phyloP scores from a whole-genome alignment of 2,888 invertebrate genomes.

The Alloscopus bannaensis region DNA sequence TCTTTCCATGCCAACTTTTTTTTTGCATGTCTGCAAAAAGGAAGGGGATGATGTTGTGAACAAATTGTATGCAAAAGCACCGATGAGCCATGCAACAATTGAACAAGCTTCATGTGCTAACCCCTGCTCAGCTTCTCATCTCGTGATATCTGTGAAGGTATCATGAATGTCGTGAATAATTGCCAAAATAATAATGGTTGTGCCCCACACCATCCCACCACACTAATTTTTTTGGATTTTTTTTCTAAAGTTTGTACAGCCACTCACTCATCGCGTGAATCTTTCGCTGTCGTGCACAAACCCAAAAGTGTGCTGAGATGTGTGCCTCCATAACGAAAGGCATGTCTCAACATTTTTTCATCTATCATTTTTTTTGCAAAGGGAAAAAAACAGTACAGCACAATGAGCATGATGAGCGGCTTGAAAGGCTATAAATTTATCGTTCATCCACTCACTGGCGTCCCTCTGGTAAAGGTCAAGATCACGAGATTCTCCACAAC shows the following conservation, averaged over 20 bases:
- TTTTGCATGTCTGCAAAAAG: background rate
- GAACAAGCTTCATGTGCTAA: too few relatives aligned
- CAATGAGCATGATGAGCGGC: background rate
- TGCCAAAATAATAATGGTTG: slow-evolving; percentile 7
- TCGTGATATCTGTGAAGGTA: too few relatives aligned
- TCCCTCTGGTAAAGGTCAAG: slow-evolving; percentile 46
- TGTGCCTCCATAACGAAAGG: background rate
- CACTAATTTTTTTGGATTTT: slow-evolving; percentile 1
- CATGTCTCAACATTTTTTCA: slow-evolving; percentile 5
- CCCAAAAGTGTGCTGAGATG: background rate
- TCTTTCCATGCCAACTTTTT: background rate
- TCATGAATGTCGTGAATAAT: slow-evolving; percentile 7
- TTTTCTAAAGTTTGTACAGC: slow-evolving; percentile 3
- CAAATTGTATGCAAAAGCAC: too few relatives aligned
- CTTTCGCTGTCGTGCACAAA: background rate
- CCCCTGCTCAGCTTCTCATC: too few relatives aligned
- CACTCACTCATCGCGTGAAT: background rate
- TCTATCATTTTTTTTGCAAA: slow-evolving; percentile 7
- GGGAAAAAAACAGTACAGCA: background rate
- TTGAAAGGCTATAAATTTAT: slow-evolving; percentile 23
- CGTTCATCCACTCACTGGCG: slow-evolving; percentile 18
- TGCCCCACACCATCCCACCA: background rate
- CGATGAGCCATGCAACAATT: too few relatives aligned
- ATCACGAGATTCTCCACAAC: slow-evolving; percentile 19
- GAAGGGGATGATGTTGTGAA: too few relatives aligned